Evolutionary conservation across 2,888 invertebrate genomes (phyloP), one percentile per base, ranked within the genome.

Genomic region (Mythimna albipuncta): DNA sequence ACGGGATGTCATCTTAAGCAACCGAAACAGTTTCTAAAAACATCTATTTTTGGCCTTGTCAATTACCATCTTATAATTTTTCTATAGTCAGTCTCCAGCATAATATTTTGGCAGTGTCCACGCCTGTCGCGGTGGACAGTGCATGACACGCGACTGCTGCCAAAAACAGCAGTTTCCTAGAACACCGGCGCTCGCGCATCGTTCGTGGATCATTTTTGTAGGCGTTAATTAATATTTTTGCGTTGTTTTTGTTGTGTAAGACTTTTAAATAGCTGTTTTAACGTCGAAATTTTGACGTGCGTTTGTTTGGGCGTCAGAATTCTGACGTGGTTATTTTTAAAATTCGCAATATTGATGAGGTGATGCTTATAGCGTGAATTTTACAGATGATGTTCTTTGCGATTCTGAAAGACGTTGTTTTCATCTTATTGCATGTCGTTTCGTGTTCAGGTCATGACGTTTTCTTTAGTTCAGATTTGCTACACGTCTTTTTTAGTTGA

Each of bases 141-240:
- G 55, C 44, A 71, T 75, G 84, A 77, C 74, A 74, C 66, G 69
- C 38, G 69, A 38, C 55, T 67, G 73, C 57, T 79, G 81, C 81
- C 82, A 85, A 85, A 78, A 82, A 64, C 47, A 44, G 19, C 75
- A 2, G 21, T 61, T 85, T 80, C 82, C 78, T 38, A 76, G 72
- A 83, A 83, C 68, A 70, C 57, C 73, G 72, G 77, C 81, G 85
- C 69, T 70, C 62, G 73, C 75, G 71, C 77, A 72, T 59, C 63
- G 62, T 76, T 26, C 73, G 68, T 32, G 72, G 70, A 58, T 72
- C 63, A 68, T 69, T 75, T 73, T 75, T 73, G 83, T 74, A 72
- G 80, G 68, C 67, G 75, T 79, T 80, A 85, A 87, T 85, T 85
- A 86, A 82, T 85, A 77, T 83, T 85, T 85, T 83, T 74, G 79